Evolutionary conservation across 92 coral and sea anemone genomes (phyloP).

Genomic region (Hydrozoanthus gracilis): DNA sequence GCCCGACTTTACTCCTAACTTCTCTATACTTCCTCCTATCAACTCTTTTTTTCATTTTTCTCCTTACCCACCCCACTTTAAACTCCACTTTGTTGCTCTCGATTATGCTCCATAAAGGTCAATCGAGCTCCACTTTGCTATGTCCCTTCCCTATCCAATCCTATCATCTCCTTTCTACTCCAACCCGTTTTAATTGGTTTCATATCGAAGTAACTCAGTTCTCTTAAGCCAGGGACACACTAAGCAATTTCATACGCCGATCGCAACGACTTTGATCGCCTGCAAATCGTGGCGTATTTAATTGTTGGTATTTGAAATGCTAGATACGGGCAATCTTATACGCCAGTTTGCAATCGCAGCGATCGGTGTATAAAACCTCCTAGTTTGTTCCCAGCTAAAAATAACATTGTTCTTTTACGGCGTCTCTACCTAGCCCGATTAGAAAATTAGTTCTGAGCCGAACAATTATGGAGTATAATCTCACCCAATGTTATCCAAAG

Average conservation of each 20-base stretch:
- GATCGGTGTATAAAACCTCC: too few species aligned
- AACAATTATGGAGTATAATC: neutral
- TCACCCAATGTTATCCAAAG: constrained; percentile 53
- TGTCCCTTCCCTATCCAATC: neutral
- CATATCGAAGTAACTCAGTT: neutral
- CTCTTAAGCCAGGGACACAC: neutral
- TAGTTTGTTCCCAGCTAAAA: too few species aligned
- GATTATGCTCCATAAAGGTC: neutral
- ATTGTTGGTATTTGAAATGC: too few species aligned
- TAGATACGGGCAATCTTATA: too few species aligned
- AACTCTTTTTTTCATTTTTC: neutral
- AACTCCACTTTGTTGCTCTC: neutral
- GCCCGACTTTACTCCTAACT: neutral
- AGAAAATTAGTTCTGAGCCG: neutral
- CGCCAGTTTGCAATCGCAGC: too few species aligned
- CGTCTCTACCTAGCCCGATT: too few species aligned
- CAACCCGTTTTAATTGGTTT: neutral
- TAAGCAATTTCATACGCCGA: too few species aligned
- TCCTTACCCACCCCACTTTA: neutral
- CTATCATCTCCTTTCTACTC: neutral
- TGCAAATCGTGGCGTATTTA: too few species aligned
- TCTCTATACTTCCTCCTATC: neutral
- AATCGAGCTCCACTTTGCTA: neutral
- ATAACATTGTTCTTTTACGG: too few species aligned
- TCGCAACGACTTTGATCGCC: neutral